Percentiles rank a stretch among this genome's conserved stretches.
phyloP scores from a whole-genome alignment of 1,140 invertebrate genomes.

The Papilio dardanus region DNA sequence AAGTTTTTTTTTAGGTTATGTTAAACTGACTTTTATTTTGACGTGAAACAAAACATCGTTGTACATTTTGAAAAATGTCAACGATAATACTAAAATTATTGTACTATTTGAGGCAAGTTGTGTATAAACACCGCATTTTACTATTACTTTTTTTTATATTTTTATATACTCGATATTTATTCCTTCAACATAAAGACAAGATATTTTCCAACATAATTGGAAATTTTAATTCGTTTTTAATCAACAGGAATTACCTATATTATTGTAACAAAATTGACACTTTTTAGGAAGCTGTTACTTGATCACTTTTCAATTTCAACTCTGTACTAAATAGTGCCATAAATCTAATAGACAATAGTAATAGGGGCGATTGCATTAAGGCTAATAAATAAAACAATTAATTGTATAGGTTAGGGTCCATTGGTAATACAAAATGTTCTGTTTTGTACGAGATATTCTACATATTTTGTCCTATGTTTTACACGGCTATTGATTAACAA shows the following conservation, averaged over 20 bases:
- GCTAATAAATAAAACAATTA: constrained; percentile 28
- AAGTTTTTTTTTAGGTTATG: constrained; percentile 25
- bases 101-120: neutral
- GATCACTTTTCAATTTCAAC: neutral
- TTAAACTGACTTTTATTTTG: neutral
- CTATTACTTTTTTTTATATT: too few relatives aligned
- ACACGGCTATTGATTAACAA: neutral
- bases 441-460: constrained; percentile 25
- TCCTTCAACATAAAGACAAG: too few relatives aligned
- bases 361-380: neutral
- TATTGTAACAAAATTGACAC: too few relatives aligned
- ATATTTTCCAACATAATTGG: too few relatives aligned
- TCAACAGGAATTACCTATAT: too few relatives aligned
- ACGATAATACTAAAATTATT: neutral
- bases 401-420: constrained; percentile 26
- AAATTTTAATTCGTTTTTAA: too few relatives aligned
- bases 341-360: constrained; percentile 12
- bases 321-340: neutral
- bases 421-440: constrained; percentile 27
- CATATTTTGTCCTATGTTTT: neutral
- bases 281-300: neutral
- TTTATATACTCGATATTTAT: too few relatives aligned
- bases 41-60: constrained; percentile 23
- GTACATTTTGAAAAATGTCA: neutral
- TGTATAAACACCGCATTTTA: too few relatives aligned